Evolutionary conservation across 1,140 invertebrate genomes (phyloP), one percentile per base, ranked within the genome.

Genomic region (Akabosia matsudoensis): DNA sequence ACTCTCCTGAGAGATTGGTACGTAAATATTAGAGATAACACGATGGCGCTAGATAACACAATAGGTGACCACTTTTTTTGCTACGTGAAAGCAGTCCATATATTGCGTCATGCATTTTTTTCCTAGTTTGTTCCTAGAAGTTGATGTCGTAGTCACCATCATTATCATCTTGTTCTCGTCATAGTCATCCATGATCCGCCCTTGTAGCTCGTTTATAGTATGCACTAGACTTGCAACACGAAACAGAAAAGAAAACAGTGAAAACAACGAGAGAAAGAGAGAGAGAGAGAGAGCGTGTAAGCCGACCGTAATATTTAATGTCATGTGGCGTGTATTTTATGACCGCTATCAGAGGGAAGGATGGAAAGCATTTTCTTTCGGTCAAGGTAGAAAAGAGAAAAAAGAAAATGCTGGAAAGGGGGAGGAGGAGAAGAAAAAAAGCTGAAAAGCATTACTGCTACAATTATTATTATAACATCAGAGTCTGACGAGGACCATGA

Each of bases 241-340:
- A 51, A 51, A 51, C 45, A 51, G 10, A n/a, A n/a, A n/a, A n/a
- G n/a, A n/a, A n/a, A n/a, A 45, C 37, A 10, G 13, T 61, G n/a
- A 22, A 24, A 10, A 14, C 54, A 14, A 14, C 14, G 54, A 7
- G 24, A 22, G 54, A 22, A 61, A 4, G 54, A 61, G 54, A 61
- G 24, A 61, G 24, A 61, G 54, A 24, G 54, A 24, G 14, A 24
- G 54, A 61, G 54, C 54, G 54, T 61, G 54, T 61, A 61, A 61
- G 54, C 54, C 54, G 14, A 61, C 24, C 54, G 54, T 61, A 61
- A 61, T 61, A 61, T 61, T 61, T 61, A 61, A 61, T 61, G 54
- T 61, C 54, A 61, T 61, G 54, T 61, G 54, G 54, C 54, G 54
- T 61, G 54, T 61, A 61, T 61, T 61, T 61, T 61, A 61, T 61